A percentile compares a stretch with the other conserved stretches of the same genome.
These are phyloP conservation scores for Platyrinchus mystaceus DNA, from an alignment of 2,797 vertebrate species.

Conservation along the genomic window DNA sequence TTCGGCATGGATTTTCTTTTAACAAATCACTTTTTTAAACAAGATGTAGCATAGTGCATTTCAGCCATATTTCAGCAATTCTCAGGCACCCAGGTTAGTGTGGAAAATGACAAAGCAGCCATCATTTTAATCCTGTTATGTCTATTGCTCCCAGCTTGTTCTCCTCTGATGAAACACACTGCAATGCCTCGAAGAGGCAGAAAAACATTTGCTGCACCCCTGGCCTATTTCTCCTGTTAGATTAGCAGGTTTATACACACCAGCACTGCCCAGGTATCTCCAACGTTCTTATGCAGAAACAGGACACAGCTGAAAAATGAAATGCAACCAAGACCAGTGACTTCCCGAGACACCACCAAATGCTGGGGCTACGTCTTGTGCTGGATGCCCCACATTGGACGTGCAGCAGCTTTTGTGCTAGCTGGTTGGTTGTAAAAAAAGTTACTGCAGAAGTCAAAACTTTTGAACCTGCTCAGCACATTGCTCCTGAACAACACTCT, in stretches of 20 bases:
- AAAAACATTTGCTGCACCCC: background rate
- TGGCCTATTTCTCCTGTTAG: background rate
- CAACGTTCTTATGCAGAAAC: fast-evolving
- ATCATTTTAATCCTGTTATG: conserved; percentile 42
- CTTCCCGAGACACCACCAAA: fast-evolving
- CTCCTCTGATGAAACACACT: background rate
- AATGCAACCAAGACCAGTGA: background rate
- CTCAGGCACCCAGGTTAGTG: background rate
- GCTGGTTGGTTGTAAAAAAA: background rate
- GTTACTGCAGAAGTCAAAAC: background rate
- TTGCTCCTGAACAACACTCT: fast-evolving
- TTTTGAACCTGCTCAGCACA: background rate
- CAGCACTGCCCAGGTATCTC: background rate
- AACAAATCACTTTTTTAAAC: conserved; percentile 20
- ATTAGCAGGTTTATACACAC: background rate
- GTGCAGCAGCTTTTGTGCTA: background rate
- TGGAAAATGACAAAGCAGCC: conserved; percentile 40
- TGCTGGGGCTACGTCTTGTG: background rate
- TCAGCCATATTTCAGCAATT: conserved; percentile 1
- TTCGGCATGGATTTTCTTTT: background rate
- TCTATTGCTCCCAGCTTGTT: conserved; percentile 28
- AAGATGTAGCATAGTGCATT: background rate
- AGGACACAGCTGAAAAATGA: background rate
- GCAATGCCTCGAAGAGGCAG: background rate
- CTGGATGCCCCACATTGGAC: fast-evolving